Evolutionary conservation across 2,797 vertebrate genomes (phyloP), one percentile per base, ranked within the genome.

Genomic region (Falco berigora): DNA sequence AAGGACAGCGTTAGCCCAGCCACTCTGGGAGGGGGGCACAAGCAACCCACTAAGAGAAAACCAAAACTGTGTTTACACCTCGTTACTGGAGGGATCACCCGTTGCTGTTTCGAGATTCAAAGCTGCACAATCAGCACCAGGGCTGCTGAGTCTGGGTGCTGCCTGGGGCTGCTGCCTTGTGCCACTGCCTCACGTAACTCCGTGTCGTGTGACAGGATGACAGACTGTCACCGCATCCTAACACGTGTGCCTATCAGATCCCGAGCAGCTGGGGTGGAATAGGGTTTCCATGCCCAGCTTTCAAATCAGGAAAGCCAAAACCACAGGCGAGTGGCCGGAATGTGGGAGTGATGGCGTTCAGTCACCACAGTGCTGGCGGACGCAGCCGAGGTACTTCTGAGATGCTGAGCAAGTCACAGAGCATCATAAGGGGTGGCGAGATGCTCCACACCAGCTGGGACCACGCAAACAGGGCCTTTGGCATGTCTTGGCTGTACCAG

Each of bases 211-310:
- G 81, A 15, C 38, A 32, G 62, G 66, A 20, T 0, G 0, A 34
- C 4, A 2, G 18, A 23, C 59, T 42, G 38, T 14, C 63, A 59
- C 18, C 3, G 5, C 40, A 3, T 73, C 69, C 69, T 52, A 58
- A 55, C 47, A 32, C 0, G 0, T 9, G 11, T 34, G 30, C 27
- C 86, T 75, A 47, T 30, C 14, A 40, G n/a, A 2, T n/a, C 27
- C 55, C 5, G 1, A 67, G 40, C 24, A 74, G 46, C 4, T 86
- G 34, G 32, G 32, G 25, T 56, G 32, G 71, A 93, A 84, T 12
- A 63, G 28, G 9, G 15, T 52, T 94, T 83, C 68, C 3, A 3
- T 0, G 5, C 24, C 32, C 0, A 0, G 1, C 24, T 63, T 86
- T 12, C 30, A 52, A 28, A 71, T 21, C 24, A 71, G 68, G 40